Evolutionary conservation across 2,888 invertebrate genomes (phyloP).

Genomic region (Ochlodes sylvanus): DNA sequence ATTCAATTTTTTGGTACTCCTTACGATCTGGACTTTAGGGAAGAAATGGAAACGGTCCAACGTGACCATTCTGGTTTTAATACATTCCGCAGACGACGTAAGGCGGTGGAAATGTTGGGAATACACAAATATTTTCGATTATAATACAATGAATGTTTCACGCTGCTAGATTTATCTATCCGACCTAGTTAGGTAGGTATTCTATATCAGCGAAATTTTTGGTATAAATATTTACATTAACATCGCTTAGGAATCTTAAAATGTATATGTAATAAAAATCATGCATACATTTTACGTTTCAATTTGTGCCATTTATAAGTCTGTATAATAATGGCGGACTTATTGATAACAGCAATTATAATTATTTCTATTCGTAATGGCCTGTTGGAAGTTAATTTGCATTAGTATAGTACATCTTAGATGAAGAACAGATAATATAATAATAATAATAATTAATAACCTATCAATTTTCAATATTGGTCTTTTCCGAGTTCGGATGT

Average conservation of each 20-base stretch:
- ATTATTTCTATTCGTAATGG: too few relatives aligned
- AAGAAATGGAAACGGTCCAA: conserved; percentile 24
- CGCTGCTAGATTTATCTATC: not conserved
- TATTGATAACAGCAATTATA: too few relatives aligned
- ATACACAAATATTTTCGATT: not conserved
- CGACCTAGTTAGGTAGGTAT: not conserved
- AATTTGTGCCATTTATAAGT: too few relatives aligned
- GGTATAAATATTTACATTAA: not conserved
- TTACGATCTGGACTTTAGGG: conserved; percentile 12
- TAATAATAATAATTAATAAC: too few relatives aligned
- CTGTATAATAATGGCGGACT: too few relatives aligned
- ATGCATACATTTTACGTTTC: too few relatives aligned
- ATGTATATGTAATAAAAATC: not conserved
- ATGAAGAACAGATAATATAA: too few relatives aligned
- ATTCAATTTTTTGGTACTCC: conserved; percentile 28
- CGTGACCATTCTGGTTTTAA: conserved; percentile 21
- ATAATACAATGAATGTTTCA: not conserved
- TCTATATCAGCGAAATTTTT: not conserved
- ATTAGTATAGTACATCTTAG: too few relatives aligned
- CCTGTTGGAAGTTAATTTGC: too few relatives aligned
- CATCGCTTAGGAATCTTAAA: not conserved
- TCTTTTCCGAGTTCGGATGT: too few relatives aligned
- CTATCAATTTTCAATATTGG: too few relatives aligned
- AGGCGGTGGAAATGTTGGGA: not conserved
- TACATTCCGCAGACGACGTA: conserved; percentile 16